Conservation (phyloP, 2,113 vertebrate species). For the Caracal caracal region DNA sequence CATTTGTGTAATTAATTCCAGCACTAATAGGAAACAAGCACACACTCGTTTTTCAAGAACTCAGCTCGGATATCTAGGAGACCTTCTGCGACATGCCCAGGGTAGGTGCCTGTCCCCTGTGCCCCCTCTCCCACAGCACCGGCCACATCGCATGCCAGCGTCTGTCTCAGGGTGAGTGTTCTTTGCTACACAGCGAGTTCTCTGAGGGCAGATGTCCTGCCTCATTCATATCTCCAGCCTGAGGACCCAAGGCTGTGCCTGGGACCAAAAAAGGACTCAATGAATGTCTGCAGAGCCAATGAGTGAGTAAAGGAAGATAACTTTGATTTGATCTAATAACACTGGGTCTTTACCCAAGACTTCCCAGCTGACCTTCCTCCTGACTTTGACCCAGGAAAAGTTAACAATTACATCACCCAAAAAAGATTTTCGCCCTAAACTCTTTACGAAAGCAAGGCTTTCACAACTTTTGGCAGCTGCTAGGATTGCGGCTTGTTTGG, state of each 20-base stretch:
- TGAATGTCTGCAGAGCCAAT: background rate
- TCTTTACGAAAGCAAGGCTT: slow-evolving; percentile 38
- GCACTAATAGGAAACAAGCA: background rate
- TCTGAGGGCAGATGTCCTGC: background rate
- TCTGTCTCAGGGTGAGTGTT: background rate
- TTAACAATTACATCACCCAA: slow-evolving; percentile 9
- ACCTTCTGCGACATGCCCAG: background rate
- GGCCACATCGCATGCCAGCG: accelerated
- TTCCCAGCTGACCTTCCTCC: background rate
- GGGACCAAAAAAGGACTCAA: background rate
- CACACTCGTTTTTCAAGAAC: background rate
- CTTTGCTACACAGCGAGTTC: background rate
- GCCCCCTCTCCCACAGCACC: background rate
- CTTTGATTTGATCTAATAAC: background rate
- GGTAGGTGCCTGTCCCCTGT: background rate
- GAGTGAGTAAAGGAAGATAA: background rate
- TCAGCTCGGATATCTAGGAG: background rate
- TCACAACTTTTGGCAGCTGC: slow-evolving; percentile 27
- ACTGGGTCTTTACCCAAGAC: background rate
- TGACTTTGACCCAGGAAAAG: slow-evolving; percentile 21
- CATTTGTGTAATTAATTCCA: background rate
- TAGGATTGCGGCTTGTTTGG: background rate
- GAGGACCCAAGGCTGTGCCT: background rate
- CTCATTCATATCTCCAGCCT: background rate
- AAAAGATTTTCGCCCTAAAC: background rate